Evolutionary conservation across 2,797 vertebrate species (phyloP), one percentile per base, ranked within the genome.

Genomic region (Sebastes aleutianus): DNA sequence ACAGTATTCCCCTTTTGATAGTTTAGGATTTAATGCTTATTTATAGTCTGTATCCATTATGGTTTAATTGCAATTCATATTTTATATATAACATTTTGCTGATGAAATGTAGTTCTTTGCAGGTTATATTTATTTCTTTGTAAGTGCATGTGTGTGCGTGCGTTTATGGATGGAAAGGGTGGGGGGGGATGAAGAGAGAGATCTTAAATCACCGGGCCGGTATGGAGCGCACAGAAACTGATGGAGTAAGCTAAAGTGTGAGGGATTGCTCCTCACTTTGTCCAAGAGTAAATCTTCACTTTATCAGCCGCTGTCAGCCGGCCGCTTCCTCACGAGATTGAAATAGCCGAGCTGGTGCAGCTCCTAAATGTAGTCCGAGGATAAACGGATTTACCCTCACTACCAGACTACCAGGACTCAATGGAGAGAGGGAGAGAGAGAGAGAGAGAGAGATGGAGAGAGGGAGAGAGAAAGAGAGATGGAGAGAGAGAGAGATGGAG

Each of bases 281-380:
- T 88, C 82, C 66, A 31, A 6, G 69, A 83, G 82, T 93, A 90
- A 91, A 93, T 89, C 86, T 87, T 70, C 74, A 85, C 90, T 91
- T 90, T 90, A 91, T 92, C 90, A 85, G 82, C 16, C 67, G 74
- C 83, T 83, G 86, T 87, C 90, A 89, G 84, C 27, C 87, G 59
- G 78, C 20, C 56, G 73, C 85, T 64, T 71, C 71, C 70, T 66
- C 83, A n/a, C 67, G 24, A 74, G 86, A 87, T 66, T 80, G 86
- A 89, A 89, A 82, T 63, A 47, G 66, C 69, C 76, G 22, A 82
- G 81, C 74, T 36, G 16, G 67, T 31, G 78, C 82, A 24, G 66
- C 78, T 68, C 32, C 71, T 67, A 58, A 67, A 69, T 72, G 80
- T 36, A 73, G 85, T 83, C 69, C 62, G 71, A n/a, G 83, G 86